Evolutionary conservation across 2,113 vertebrate species (phyloP).

Genomic region (Struthio camelus): DNA sequence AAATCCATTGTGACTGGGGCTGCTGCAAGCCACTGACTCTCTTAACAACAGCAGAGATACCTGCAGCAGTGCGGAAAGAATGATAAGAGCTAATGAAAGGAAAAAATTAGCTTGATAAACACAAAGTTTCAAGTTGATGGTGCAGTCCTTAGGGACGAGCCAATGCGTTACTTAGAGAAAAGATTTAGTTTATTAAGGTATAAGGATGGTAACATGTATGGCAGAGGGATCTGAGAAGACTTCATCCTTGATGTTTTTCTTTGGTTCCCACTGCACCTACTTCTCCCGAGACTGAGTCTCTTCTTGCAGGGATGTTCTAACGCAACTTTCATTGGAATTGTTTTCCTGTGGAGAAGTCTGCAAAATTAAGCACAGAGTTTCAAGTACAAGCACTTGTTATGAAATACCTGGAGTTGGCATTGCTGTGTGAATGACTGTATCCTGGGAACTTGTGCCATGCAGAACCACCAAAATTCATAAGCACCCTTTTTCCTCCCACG

Average conservation of each 20-base stretch:
- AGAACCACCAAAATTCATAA: not conserved
- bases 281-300: not conserved
- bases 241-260: not conserved
- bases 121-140: not conserved
- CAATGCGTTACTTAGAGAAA: not conserved
- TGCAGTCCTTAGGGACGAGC: not conserved
- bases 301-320: accelerated
- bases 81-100: not conserved
- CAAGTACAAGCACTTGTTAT: not conserved
- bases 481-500: not conserved
- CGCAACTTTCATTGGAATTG: not conserved
- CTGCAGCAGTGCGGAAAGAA: not conserved
- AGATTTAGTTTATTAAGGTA: not conserved
- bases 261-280: not conserved
- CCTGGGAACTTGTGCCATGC: not conserved
- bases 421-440: not conserved
- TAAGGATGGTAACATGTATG: not conserved
- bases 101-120: slow-evolving; percentile 36
- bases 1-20: not conserved
- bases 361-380: not conserved
- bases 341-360: not conserved
- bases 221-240: not conserved
- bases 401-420: not conserved
- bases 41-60: not conserved
- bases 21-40: not conserved